A percentile compares a stretch with the other conserved stretches of the same genome.
phyloP scores from a whole-genome alignment of 2,797 vertebrate genomes.

The Sciurus carolinensis region DNA sequence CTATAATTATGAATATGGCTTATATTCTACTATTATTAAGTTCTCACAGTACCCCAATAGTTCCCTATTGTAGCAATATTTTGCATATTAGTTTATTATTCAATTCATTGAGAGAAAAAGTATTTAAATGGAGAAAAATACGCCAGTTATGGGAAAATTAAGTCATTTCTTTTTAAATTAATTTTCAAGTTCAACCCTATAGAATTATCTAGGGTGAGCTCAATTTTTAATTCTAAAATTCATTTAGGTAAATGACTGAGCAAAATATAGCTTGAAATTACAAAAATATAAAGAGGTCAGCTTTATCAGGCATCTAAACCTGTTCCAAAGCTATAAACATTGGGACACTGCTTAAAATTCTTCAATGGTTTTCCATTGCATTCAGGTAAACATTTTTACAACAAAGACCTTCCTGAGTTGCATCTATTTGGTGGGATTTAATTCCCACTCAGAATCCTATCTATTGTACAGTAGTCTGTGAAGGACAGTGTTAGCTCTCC shows the following conservation, averaged over 20 bases:
- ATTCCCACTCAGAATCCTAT: background rate
- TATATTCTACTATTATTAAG: background rate
- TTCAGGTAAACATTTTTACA: background rate
- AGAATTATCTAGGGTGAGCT: background rate
- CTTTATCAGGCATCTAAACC: background rate
- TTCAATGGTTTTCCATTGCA: background rate
- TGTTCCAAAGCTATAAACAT: background rate
- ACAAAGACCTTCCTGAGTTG: background rate
- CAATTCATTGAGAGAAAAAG: background rate
- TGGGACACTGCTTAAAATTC: background rate
- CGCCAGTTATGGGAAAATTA: background rate
- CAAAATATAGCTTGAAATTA: background rate
- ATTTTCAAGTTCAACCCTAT: slow-evolving; percentile 18
- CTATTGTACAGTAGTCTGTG: background rate
- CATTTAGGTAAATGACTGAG: background rate
- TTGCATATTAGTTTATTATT: background rate
- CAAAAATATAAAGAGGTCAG: slow-evolving; percentile 5
- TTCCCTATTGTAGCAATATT: background rate
- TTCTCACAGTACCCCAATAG: background rate
- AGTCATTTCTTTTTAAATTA: slow-evolving; percentile 8
- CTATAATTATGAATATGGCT: background rate
- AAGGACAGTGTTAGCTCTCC: background rate
- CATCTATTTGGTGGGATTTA: slow-evolving; percentile 24
- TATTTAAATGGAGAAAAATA: background rate
- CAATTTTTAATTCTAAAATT: background rate